phyloP scores from a whole-genome alignment of 1,140 invertebrate species.

The Helicorthomorpha holstii region DNA sequence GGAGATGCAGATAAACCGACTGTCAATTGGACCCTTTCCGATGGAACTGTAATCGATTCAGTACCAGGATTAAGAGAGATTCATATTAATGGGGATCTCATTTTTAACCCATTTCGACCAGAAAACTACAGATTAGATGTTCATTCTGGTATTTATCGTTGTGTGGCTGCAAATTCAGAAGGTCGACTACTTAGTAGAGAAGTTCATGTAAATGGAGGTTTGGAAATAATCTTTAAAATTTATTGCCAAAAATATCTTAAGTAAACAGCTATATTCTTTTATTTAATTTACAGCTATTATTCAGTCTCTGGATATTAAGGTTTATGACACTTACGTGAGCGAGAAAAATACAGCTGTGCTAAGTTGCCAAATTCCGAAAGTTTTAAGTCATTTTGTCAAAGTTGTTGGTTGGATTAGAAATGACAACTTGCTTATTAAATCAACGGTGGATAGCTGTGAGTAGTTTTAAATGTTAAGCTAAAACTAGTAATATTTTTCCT shows the following conservation, averaged over 20 bases:
- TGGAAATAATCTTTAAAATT: not conserved
- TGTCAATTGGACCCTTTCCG: not conserved
- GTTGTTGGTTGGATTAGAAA: conserved; percentile 1
- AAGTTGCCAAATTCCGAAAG: conserved; percentile 14
- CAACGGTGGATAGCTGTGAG: not conserved
- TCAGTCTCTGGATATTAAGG: conserved; percentile 68
- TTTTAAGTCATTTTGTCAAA: not conserved
- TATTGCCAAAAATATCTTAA: not conserved
- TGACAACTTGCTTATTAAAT: conserved; percentile 1
- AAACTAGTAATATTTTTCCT: not conserved
- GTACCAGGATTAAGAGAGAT: not conserved
- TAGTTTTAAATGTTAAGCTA: not conserved
- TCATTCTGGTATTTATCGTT: not conserved
- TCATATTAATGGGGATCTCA: not conserved
- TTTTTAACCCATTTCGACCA: not conserved
- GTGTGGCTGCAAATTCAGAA: not conserved
- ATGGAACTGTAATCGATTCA: not conserved
- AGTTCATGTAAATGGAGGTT: not conserved
- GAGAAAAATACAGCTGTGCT: conserved; percentile 69
- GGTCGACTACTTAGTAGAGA: not conserved
- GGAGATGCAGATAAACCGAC: not conserved
- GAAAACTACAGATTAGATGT: not conserved
- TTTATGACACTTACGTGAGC: conserved; percentile 73
- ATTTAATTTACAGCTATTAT: conserved; percentile 47
- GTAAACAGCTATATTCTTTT: not conserved